A percentile compares a stretch with the other conserved stretches of the same genome.
These are phyloP conservation scores for Limnephilus lunatus DNA, from an alignment of 2,888 invertebrate genomes.

Conservation along the genomic window DNA sequence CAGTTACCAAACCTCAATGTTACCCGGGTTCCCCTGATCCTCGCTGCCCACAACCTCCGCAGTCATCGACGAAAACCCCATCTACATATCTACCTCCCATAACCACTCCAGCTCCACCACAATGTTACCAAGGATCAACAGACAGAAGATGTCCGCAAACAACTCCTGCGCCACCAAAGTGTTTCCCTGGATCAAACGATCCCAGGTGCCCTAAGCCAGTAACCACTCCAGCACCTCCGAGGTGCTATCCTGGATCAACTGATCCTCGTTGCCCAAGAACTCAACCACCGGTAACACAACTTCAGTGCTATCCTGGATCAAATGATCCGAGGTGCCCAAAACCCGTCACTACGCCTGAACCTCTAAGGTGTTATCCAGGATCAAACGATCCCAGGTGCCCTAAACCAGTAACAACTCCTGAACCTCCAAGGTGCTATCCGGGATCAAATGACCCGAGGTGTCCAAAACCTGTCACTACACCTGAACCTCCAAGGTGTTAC, in stretches of 20 bases:
- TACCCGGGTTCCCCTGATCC: conserved; percentile 71
- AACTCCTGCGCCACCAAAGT: too few species aligned
- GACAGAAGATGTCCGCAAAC: conserved; percentile 68
- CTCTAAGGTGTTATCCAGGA: conserved; percentile 68
- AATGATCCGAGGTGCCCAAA: conserved; percentile 70
- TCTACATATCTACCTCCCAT: conserved; percentile 63
- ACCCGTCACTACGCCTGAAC: conserved; percentile 64
- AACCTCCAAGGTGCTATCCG: conserved; percentile 68
- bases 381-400: conserved; percentile 68
- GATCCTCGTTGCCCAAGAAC: too few species aligned
- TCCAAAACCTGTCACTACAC: conserved; percentile 68
- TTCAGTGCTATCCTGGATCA: conserved; percentile 69
- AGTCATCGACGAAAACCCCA: conserved; percentile 52
- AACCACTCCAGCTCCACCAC: conserved; percentile 67
- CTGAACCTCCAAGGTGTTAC: conserved; percentile 66
- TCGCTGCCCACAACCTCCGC: conserved; percentile 67
- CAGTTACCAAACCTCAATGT: conserved; percentile 67
- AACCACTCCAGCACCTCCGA: conserved; percentile 55
- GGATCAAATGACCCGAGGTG: conserved; percentile 67
- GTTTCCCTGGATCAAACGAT: conserved; percentile 67
- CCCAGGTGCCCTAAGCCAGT: conserved; percentile 67
- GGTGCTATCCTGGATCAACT: conserved; percentile 69
- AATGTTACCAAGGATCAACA: conserved; percentile 59
- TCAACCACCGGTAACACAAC: too few species aligned
- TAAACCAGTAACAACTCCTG: conserved; percentile 66